phyloP scores from a whole-genome alignment of 2,113 vertebrate species.

The Toxostoma redivivum region DNA sequence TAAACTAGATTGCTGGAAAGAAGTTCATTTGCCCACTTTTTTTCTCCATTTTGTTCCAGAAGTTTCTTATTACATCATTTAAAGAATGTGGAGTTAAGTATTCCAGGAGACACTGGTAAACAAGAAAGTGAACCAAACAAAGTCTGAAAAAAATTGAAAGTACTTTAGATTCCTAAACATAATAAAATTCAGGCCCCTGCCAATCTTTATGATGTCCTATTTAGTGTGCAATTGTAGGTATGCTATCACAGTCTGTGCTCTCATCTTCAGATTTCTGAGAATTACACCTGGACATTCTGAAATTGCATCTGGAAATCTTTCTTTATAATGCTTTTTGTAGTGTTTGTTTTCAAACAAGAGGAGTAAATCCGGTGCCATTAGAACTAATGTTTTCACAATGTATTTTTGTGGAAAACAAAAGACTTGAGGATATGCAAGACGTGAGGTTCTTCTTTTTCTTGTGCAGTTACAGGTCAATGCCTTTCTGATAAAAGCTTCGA shows the following conservation, averaged over 20 bases:
- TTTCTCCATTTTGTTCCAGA: not conserved
- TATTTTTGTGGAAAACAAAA: not conserved
- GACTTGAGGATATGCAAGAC: not conserved
- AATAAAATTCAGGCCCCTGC: not conserved
- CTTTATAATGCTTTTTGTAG: not conserved
- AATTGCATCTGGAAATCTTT: not conserved
- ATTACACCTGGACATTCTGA: not conserved
- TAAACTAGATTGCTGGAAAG: not conserved
- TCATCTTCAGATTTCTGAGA: not conserved
- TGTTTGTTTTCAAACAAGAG: not conserved
- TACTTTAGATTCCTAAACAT: not conserved
- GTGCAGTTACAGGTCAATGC: not conserved
- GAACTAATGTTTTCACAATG: not conserved
- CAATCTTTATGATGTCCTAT: not conserved
- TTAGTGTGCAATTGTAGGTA: not conserved
- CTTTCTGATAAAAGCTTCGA: not conserved
- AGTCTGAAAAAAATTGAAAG: not conserved
- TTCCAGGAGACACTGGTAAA: not conserved
- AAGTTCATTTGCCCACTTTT: rapidly evolving
- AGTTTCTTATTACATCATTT: not conserved
- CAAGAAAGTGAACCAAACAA: not conserved
- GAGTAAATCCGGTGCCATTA: not conserved
- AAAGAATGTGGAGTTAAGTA: not conserved
- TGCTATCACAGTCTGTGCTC: not conserved
- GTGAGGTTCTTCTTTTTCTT: not conserved